Base-by-base conservation (phyloP, 2,888 invertebrate genomes). In the Brachypalpus laphriformis region DNA sequence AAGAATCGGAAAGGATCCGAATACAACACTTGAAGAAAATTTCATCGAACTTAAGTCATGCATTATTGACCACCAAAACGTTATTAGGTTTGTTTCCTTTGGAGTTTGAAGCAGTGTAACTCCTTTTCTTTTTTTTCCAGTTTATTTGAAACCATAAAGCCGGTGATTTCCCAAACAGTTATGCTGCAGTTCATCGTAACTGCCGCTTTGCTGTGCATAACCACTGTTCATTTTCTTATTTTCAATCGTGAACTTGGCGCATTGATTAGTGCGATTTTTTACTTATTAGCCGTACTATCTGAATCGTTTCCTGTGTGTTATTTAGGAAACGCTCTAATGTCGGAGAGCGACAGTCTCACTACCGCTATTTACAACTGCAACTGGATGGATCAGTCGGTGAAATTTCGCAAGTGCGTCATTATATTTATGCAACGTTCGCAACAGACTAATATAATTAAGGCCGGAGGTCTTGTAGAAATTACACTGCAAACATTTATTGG, bases 341-440 rank as follows among this genome's bases (percentile, higher is more conserved):
- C 16, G 5, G 82, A 71, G 34, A 51, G 65, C 1, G 71, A 71
- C 11, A 11, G 28, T 5, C 18, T 82, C 0, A 77, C 71, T 0
- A 59, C 34, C 9, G 57, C 71, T 1, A 72, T 82, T n/a, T 77
- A 40, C 34, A 65, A 14, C 18, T 63, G 65, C 16, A 71, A 82
- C 3, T 82, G 82, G 82, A 57, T 82, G n/a, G 77, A 66, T 31
- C 45, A 77, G 11, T n/a, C 71, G 0, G 3, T 37, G 6, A 14
- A 70, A 28, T 82, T 82, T 11, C 76, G 63, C 3, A 70, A 65
- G 40, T 42, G 31, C 1, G 0, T 71, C 3, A 59, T 82, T 3
- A 82, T 82, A 16, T 71, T 77, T 16, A 82, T 82, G 77, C 57
- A 77, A 11, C 56, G 65, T 16, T 71, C 82, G 0, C 76, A 82